phyloP scores from a whole-genome alignment of 2,888 invertebrate species.

The Agrotis puta region DNA sequence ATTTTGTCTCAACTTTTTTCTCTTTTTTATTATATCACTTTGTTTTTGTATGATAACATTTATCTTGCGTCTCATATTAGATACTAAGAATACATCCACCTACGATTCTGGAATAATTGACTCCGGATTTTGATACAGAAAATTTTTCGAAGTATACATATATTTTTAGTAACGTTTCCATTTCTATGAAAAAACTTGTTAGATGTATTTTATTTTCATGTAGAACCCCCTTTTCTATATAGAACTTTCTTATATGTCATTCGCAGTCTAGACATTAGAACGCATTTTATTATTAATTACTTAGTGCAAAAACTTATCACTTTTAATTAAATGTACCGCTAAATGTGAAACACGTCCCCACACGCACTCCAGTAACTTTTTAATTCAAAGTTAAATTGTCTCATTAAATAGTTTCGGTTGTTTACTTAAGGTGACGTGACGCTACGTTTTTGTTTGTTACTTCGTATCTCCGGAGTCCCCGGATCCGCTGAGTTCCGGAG shows the following conservation, averaged over 20 bases:
- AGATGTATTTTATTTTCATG: too few relatives aligned
- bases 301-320: background rate
- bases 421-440: slow-evolving; percentile 20
- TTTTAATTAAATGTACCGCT: slow-evolving; percentile 22
- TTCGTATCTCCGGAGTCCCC: slow-evolving; percentile 6
- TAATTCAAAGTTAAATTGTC: slow-evolving; percentile 54
- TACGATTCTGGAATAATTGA: too few relatives aligned
- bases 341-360: slow-evolving; percentile 4
- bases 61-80: background rate
- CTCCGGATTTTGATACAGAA: background rate
- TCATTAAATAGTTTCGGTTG: slow-evolving; percentile 51
- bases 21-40: background rate
- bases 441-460: slow-evolving; percentile 21
- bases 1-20: slow-evolving; percentile 5
- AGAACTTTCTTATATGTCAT: background rate
- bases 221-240: background rate
- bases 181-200: background rate
- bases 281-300: background rate
- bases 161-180: background rate
- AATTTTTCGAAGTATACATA: background rate
- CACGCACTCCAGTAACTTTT: slow-evolving; percentile 23
- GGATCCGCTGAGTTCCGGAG: slow-evolving; percentile 8
- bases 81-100: background rate
- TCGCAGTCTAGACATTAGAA: background rate
- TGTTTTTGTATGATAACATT: background rate